phyloP scores from a whole-genome alignment of 2,113 vertebrate genomes.

The Dasypus novemcinctus region DNA sequence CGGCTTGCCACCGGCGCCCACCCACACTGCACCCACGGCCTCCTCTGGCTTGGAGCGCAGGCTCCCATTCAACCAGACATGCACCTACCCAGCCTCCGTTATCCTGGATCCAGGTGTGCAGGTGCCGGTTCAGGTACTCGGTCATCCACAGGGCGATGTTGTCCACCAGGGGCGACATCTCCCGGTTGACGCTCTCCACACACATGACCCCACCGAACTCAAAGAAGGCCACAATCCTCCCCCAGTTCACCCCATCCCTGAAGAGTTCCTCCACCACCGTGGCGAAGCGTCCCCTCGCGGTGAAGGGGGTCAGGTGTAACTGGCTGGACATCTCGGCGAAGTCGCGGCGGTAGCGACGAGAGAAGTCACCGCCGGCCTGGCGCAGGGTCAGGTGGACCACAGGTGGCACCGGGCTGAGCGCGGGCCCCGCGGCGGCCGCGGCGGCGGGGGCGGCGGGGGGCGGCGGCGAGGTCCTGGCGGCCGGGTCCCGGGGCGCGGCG shows the following conservation, averaged over 20 bases:
- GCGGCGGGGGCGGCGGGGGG: slow-evolving; percentile 75
- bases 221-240: slow-evolving; percentile 98
- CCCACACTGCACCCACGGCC: neutral
- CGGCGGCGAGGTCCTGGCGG: slow-evolving; percentile 79
- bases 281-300: slow-evolving; percentile 91
- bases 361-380: slow-evolving; percentile 94
- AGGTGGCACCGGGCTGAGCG: slow-evolving; percentile 81
- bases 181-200: slow-evolving; percentile 93
- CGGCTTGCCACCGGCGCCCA: neutral
- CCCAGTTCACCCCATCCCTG: slow-evolving; percentile 98
- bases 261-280: slow-evolving; percentile 98
- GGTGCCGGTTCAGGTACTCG: slow-evolving; percentile 95
- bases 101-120: slow-evolving; percentile 97
- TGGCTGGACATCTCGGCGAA: slow-evolving; percentile 95
- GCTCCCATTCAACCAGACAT: slow-evolving; percentile 54
- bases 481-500: slow-evolving; percentile 62
- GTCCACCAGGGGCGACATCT: slow-evolving; percentile 93
- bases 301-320: slow-evolving; percentile 92
- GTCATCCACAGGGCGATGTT: slow-evolving; percentile 97
- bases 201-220: slow-evolving; percentile 97
- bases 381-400: slow-evolving; percentile 91
- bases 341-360: slow-evolving; percentile 93
- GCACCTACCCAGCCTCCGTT: slow-evolving; percentile 98
- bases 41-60: neutral
- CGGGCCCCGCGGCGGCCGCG: slow-evolving; percentile 75